Conservation (phyloP, 2,797 vertebrate genomes). For the Peromyscus attwateri region DNA sequence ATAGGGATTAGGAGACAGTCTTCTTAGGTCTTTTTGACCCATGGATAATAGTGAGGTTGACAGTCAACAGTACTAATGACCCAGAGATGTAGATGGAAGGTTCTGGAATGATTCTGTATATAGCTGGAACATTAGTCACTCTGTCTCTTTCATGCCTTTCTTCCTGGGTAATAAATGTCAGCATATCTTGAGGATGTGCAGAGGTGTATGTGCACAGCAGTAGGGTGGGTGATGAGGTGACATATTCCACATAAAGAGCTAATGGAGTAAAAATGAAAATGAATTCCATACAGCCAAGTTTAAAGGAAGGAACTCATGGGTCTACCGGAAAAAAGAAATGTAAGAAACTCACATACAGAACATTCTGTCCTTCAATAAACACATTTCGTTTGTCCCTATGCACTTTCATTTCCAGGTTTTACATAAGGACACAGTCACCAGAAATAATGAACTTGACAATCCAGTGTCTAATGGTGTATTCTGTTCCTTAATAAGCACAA, state of each 20-base stretch:
- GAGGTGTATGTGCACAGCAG: fast-evolving
- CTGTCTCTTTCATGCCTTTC: neutral
- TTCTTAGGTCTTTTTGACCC: neutral
- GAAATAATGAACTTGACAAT: constrained; percentile 64
- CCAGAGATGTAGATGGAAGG: neutral
- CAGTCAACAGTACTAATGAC: neutral
- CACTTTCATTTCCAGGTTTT: constrained; percentile 22
- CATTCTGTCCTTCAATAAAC: neutral
- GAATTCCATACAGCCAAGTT: neutral
- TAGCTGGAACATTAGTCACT: neutral
- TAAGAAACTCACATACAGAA: neutral
- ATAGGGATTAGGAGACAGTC: neutral
- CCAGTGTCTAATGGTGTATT: constrained; percentile 41
- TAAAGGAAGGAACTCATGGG: neutral
- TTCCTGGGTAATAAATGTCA: neutral
- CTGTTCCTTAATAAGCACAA: constrained; percentile 58
- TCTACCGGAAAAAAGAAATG: constrained; percentile 23
- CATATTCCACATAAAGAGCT: constrained; percentile 9
- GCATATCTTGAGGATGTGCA: fast-evolving
- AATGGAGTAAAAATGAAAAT: constrained; percentile 40
- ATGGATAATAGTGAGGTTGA: neutral
- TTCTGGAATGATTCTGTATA: neutral
- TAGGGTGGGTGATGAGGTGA: neutral
- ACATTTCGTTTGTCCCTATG: neutral
- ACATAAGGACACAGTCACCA: constrained; percentile 51